A percentile compares a stretch with the other conserved stretches of the same genome.
These are phyloP conservation scores for Stictocephala bisonia DNA, from an alignment of 2,888 invertebrate genomes.

Conservation along the genomic window DNA sequence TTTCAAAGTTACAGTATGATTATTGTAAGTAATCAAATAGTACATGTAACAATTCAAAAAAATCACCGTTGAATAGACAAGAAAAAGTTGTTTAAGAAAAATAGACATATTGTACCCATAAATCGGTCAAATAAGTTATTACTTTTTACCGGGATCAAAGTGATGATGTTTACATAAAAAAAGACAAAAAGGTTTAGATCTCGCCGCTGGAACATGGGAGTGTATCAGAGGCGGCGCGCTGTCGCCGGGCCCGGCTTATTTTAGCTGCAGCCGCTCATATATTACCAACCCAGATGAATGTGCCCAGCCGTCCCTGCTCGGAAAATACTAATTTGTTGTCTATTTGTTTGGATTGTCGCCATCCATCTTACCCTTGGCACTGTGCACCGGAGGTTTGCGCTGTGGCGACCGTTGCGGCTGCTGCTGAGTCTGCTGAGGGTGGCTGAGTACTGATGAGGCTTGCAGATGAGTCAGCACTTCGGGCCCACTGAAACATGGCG, in stretches of 20 bases:
- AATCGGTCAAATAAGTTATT: no score
- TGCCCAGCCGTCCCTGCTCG: conserved; percentile 25
- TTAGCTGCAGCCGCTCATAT: conserved; percentile 31
- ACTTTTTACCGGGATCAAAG: no score
- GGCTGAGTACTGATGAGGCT: neutral
- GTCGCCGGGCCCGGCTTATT: conserved; percentile 29
- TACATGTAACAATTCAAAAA: no score
- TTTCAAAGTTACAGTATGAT: no score
- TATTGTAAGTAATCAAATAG: no score
- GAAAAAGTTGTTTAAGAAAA: no score
- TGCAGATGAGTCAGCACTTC: conserved; percentile 21
- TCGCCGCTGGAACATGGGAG: no score
- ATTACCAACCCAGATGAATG: conserved; percentile 38
- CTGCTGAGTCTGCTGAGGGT: neutral
- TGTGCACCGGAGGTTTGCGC: conserved; percentile 1
- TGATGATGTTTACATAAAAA: no score
- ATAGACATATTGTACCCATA: no score
- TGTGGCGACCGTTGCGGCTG: neutral
- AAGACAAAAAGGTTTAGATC: no score
- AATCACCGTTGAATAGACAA: no score
- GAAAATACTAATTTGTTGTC: conserved; percentile 40
- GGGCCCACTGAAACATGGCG: neutral
- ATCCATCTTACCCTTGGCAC: conserved; percentile 33
- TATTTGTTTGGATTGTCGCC: conserved; percentile 37
- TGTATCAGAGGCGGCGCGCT: no score